These are phyloP conservation scores for Diaprepes abbreviatus DNA, from an alignment of 2,888 invertebrate species.

Conservation along the genomic window DNA sequence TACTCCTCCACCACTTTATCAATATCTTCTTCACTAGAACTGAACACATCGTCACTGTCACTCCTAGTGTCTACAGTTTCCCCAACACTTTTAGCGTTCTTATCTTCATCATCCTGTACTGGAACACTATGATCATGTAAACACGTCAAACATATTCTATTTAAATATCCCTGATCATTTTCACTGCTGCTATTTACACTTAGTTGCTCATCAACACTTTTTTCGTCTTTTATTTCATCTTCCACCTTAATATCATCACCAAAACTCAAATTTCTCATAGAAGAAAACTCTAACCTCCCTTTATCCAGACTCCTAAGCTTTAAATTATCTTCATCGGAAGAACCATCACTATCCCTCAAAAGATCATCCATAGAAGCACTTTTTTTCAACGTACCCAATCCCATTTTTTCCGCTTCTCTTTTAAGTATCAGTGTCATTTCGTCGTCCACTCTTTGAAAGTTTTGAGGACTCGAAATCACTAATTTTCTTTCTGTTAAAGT, in stretches of 20 bases:
- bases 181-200: not conserved
- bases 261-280: constrained; percentile 9
- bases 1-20: constrained; percentile 14
- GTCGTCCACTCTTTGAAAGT: constrained; percentile 33
- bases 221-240: not conserved
- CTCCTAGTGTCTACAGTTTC: not conserved
- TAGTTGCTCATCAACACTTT: not conserved
- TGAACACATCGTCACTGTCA: not conserved
- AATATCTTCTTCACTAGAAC: constrained; percentile 10
- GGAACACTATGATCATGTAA: not conserved
- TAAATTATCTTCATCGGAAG: not conserved
- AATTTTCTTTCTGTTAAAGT: constrained; percentile 29
- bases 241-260: not conserved
- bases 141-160: not conserved
- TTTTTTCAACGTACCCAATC: constrained; percentile 27
- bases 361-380: constrained; percentile 35
- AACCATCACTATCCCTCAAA: constrained; percentile 30
- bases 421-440: constrained; percentile 11
- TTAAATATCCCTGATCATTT: not conserved
- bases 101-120: not conserved
- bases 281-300: constrained; percentile 14
- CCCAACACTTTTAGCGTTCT: not conserved
- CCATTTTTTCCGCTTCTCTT: constrained; percentile 27
- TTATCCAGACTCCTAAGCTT: constrained; percentile 5
- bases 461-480: constrained; percentile 37